These are phyloP conservation scores for Zosterops pallidus DNA, from an alignment of 2,113 vertebrate species.

Conservation along the genomic window DNA sequence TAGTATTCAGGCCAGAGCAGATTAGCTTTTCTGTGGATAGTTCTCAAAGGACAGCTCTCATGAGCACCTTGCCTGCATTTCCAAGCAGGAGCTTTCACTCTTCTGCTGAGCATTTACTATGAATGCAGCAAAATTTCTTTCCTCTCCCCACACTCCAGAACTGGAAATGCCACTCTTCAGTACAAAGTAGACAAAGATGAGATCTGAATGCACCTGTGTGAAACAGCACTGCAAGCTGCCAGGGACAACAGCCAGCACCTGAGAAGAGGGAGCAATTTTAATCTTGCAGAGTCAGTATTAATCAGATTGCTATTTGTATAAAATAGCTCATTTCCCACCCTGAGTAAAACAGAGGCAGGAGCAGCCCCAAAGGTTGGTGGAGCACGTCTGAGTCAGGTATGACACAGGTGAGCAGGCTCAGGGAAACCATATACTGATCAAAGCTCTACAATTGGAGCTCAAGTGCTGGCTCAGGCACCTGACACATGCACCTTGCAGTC, in stretches of 20 bases:
- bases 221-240: neutral
- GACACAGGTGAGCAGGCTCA: neutral
- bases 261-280: neutral
- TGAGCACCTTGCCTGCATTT: neutral
- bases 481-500: neutral
- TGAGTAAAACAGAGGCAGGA: neutral
- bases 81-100: neutral
- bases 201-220: neutral
- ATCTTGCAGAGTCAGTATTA: neutral
- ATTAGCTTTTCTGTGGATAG: neutral
- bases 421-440: neutral
- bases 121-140: neutral
- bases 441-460: neutral
- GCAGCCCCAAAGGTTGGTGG: neutral
- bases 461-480: neutral
- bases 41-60: neutral
- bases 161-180: neutral
- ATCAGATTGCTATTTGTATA: neutral
- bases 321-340: neutral
- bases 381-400: neutral
- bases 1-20: neutral
- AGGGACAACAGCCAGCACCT: neutral
- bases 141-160: neutral
- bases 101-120: neutral
- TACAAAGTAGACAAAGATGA: neutral